Conservation (phyloP, 2,888 invertebrate genomes). For the Helleia helle region DNA sequence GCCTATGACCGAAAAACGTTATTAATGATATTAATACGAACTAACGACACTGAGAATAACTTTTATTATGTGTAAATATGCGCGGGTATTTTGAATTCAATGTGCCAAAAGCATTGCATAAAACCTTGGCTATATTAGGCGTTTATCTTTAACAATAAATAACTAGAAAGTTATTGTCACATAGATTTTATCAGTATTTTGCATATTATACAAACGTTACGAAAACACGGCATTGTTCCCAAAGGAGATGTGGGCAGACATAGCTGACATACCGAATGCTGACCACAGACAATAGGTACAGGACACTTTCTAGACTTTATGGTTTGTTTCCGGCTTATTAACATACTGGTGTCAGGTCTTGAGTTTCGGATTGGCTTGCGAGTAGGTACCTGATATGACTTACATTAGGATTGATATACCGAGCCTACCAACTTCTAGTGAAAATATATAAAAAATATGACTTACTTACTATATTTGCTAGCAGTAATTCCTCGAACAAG, state of each 20-base stretch:
- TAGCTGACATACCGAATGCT: slow-evolving; percentile 41
- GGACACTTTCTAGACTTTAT: not conserved
- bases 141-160: slow-evolving; percentile 24
- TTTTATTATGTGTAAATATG: too few relatives aligned
- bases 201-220: slow-evolving; percentile 37
- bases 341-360: too few relatives aligned
- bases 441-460: too few relatives aligned
- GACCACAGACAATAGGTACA: slow-evolving; percentile 18
- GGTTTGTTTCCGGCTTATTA: not conserved
- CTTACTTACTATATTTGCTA: too few relatives aligned
- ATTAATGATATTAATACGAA: too few relatives aligned
- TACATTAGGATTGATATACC: too few relatives aligned
- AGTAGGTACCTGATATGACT: too few relatives aligned
- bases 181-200: slow-evolving; percentile 39
- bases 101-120: slow-evolving; percentile 3
- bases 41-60: too few relatives aligned
- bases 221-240: slow-evolving; percentile 51
- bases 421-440: too few relatives aligned
- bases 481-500: too few relatives aligned
- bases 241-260: slow-evolving; percentile 38
- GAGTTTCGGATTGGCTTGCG: too few relatives aligned
- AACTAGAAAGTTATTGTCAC: slow-evolving; percentile 32
- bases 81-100: slow-evolving; percentile 6
- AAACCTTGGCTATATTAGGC: slow-evolving; percentile 5
- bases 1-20: too few relatives aligned